Base-by-base conservation (phyloP, 1,140 invertebrate species). In the Propsilocerus akamusi region DNA sequence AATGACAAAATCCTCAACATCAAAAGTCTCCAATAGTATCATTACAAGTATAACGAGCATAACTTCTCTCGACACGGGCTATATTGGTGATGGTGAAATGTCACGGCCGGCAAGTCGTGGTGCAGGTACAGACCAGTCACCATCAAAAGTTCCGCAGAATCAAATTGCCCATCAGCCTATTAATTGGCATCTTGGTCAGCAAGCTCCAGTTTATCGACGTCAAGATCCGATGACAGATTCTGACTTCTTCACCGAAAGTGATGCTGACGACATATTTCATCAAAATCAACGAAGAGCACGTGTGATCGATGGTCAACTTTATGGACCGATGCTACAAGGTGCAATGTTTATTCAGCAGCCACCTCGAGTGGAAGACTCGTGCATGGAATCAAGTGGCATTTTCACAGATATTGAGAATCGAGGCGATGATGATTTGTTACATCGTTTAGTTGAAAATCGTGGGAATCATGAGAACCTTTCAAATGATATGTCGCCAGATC, bases 151-250 rank as follows among this genome's bases (percentile, higher is more conserved):
- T 1, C 55, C 52, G 6, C n/a, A 49, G 5, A 57, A 47, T 49
- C 53, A 32, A 24, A 6, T 30, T 6, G 50, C 46, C 26, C 46
- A 41, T 6, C 57, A 56, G 0, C 12, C 48, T 4, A 51, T 53
- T 23, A 58, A 59, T 0, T 32, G 32, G 8, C 48, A 46, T 22
- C 37, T 24, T 53, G 57, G 26, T 55, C 57, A 7, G 46, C 23
- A 56, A 47, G 58, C 60, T 41, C 56, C 51, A 52, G 17, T 41
- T 41, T 20, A 41, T 20, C 48, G 68, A 56, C 70, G 79, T 26
- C 75, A 76, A 51, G 83, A 87, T 66, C 81, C 83, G 1, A 86
- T 88, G 83, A 89, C 85, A 0, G 85, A 88, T 65, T 89, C 85
- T 0, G 86, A 89, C 61, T 88, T 89, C 61, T 89, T 86, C 58